Evolutionary conservation across 2,888 invertebrate species (phyloP), one percentile per base, ranked within the genome.

Genomic region (Aromia moschata): DNA sequence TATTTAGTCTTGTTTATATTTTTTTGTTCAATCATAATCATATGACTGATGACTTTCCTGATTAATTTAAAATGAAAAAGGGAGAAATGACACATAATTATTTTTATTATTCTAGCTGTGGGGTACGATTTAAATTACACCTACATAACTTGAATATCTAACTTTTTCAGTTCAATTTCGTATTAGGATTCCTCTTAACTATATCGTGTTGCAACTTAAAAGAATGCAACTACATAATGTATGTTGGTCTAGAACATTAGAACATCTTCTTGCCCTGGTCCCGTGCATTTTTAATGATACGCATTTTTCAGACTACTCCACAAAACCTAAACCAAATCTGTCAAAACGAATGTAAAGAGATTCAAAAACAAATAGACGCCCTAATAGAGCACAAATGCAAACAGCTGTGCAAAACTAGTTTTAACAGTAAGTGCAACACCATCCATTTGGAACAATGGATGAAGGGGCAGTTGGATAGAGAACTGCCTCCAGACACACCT

Each of bases 401-500:
- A 66, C 84, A 85, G 60, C 79, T 87, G 60, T 86, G 85, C 65
- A 87, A 87, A 76, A 83, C 82, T 46, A 85, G 85, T 67, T 85
- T 86, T 45, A 83, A 85, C 33, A 87, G 88, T 71, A 88, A 87
- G 76, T 89, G 89, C 11, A 90, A 89, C 55, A 90, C 90, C 0
- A 78, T 90, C 45, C 91, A 91, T 71, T 81, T 92, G 65, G 90
- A 91, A 65, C 87, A 90, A 72, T 92, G 92, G 92, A 91, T 92
- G 89, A 90, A 89, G 31, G 62, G 58, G 15, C 56, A 68, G 44
- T 46, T 62, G 46, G 53, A 56, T 18, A 43, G 1, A 58, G 80
- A 54, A 74, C 76, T 12, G 31, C 16, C 52, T n/a, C 55, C 57
- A 9, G 67, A 47, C 68, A 78, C 78, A 12, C 75, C 81, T 0